Evolutionary conservation across 2,888 invertebrate species (phyloP).

Genomic region (Pemphredon lugubris): DNA sequence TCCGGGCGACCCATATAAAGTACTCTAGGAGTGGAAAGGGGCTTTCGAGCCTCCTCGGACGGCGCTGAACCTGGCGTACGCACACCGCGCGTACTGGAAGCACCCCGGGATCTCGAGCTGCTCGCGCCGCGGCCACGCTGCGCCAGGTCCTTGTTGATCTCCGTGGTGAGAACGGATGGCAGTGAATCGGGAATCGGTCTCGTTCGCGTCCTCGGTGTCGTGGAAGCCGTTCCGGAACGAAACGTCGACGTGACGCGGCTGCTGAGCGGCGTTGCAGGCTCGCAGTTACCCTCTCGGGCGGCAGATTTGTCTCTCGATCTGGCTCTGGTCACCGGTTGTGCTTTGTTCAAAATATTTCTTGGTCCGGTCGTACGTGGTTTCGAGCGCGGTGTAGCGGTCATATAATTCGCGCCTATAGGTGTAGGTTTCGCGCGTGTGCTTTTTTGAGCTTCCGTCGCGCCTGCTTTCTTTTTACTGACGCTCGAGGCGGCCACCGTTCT

Average conservation of each 20-base stretch:
- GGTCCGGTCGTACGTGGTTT: slow-evolving; percentile 82
- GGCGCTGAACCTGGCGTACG: slow-evolving; percentile 75
- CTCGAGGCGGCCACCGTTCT: slow-evolving; percentile 65
- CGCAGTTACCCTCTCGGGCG: slow-evolving; percentile 79
- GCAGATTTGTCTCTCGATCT: slow-evolving; percentile 84
- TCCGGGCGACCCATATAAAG: slow-evolving; percentile 44
- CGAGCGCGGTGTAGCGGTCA: slow-evolving; percentile 82
- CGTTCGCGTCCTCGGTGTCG: slow-evolving; percentile 66
- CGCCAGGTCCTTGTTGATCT: slow-evolving; percentile 77
- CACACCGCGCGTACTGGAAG: slow-evolving; percentile 56
- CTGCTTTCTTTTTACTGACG: slow-evolving; percentile 83
- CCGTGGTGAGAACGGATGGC: slow-evolving; percentile 77
- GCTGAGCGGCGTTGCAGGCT: slow-evolving; percentile 70
- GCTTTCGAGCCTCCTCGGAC: slow-evolving; percentile 51
- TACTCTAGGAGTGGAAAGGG: slow-evolving; percentile 42
- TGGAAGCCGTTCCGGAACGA: slow-evolving; percentile 33
- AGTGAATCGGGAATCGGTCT: slow-evolving; percentile 75
- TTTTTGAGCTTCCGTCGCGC: slow-evolving; percentile 82
- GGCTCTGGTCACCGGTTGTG: slow-evolving; percentile 83
- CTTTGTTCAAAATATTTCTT: slow-evolving; percentile 77
- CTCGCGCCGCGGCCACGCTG: slow-evolving; percentile 67
- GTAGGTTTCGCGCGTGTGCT: slow-evolving; percentile 58
- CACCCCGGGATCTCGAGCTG: slow-evolving; percentile 63
- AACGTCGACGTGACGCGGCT: slow-evolving; percentile 81
- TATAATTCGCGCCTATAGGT: slow-evolving; percentile 24